Evolutionary conservation across 1,140 invertebrate species (phyloP), one percentile per base, ranked within the genome.

Genomic region (Brachionus paranguensis): DNA sequence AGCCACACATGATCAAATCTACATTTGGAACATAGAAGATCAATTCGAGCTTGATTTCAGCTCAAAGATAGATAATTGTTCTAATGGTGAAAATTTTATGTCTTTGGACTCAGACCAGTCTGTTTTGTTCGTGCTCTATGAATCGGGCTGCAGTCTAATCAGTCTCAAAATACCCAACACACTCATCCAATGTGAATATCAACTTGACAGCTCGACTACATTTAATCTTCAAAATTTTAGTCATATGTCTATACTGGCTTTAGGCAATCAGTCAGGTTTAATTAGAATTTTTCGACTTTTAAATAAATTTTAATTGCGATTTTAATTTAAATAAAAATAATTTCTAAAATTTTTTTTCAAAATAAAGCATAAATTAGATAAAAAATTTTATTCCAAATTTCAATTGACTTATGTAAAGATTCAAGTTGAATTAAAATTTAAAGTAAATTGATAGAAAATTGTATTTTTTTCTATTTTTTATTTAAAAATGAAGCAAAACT

Each of bases 231-330:
- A 27, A 10, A 50, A 12, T 27, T 76, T 45, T 5, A 50, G 20
- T 76, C 72, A 76, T n/a, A 27, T 76, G 47, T 50, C 20, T 50
- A 12, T 37, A 11, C 27, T 76, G 24, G 20, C 47, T 27, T 6
- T 76, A 29, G 72, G 43, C 20, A 27, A 24, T 50, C 20, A 47
- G 4, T 50, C 10, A 24, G 72, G 72, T 50, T 27, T 76, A 76
- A 27, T 76, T n/a, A 47, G 72, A 76, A 27, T 76, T 76, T 76
- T 76, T 47, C 20, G 47, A 27, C 33, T 76, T 50, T n/a, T 76
- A 24, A 24, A 50, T 50, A 45, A 76, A 50, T 76, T 50, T 50
- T 76, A 76, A 47, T 47, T 47, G 11, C 14, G 45, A 14, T 70
- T 45, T 76, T 76, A 45, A 20, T 76, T 50, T 76, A 17, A 41